phyloP scores from a whole-genome alignment of 1,140 invertebrate species.

The Macrobrachium rosenbergii region DNA sequence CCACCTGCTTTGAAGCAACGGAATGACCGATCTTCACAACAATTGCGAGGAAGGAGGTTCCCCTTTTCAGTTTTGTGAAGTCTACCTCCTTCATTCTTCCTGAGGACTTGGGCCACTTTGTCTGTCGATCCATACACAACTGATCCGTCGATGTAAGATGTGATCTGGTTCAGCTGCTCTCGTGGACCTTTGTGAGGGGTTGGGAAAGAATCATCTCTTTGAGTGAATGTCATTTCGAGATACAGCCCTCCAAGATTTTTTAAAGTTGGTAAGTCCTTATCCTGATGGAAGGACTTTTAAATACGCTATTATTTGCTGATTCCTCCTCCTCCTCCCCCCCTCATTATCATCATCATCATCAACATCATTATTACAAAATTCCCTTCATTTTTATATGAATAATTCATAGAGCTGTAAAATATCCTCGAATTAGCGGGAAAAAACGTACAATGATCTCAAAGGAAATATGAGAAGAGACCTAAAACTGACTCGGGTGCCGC shows the following conservation, averaged over 20 bases:
- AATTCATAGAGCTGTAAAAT: no score
- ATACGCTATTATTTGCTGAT: no score
- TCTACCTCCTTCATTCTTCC: slow-evolving; percentile 78
- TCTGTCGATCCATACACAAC: slow-evolving; percentile 90
- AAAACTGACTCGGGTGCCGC: not conserved
- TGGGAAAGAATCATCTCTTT: not conserved
- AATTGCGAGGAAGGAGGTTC: not conserved
- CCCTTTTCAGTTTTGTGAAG: not conserved
- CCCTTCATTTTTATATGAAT: no score
- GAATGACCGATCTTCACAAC: not conserved
- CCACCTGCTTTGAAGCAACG: not conserved
- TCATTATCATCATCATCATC: no score
- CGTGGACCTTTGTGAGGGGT: slow-evolving; percentile 77
- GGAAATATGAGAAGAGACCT: no score
- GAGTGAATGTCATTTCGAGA: no score
- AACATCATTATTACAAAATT: no score
- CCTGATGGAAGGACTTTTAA: not conserved
- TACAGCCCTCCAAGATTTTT: not conserved
- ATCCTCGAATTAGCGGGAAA: no score
- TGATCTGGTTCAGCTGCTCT: slow-evolving; percentile 86
- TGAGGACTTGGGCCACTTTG: slow-evolving; percentile 79
- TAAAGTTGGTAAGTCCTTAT: not conserved
- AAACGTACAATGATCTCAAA: no score
- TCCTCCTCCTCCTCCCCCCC: no score
- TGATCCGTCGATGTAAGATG: slow-evolving; percentile 92